These are phyloP conservation scores for Hyles lineata DNA, from an alignment of 2,888 invertebrate genomes.

Conservation along the genomic window DNA sequence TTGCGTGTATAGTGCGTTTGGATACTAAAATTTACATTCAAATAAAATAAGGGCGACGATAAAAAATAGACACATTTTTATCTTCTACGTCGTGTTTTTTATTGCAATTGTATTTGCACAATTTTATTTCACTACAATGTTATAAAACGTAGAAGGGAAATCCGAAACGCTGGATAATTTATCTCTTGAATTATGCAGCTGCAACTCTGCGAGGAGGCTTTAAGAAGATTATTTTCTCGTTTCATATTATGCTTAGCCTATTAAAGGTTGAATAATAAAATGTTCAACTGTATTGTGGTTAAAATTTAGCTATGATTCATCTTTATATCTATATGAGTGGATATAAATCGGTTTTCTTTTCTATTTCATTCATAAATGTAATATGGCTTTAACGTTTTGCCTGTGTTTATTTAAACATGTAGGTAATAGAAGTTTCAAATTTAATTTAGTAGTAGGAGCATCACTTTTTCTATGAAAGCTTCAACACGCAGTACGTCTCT, in stretches of 20 bases:
- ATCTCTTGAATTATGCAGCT: slow-evolving; percentile 17
- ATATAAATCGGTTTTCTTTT: no score
- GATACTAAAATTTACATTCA: slow-evolving; percentile 22
- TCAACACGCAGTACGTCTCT: no score
- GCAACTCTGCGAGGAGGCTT: slow-evolving; percentile 3
- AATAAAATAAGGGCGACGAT: not conserved
- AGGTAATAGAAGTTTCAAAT: no score
- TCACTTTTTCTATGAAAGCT: no score
- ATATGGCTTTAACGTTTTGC: no score
- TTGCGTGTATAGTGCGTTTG: slow-evolving; percentile 9
- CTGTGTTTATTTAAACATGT: no score
- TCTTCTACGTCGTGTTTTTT: not conserved
- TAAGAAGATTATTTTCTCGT: slow-evolving; percentile 8
- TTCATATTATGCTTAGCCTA: slow-evolving; percentile 3
- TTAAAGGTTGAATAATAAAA: slow-evolving; percentile 13
- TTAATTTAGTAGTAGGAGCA: no score
- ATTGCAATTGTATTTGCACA: slow-evolving; percentile 21
- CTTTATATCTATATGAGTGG: not conserved
- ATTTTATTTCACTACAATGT: slow-evolving; percentile 10
- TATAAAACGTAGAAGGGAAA: not conserved
- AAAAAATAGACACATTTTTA: slow-evolving; percentile 7
- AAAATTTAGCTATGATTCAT: not conserved
- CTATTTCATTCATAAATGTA: no score
- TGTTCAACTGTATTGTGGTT: not conserved
- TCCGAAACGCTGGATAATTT: slow-evolving; percentile 8